These are phyloP conservation scores for Corvus cornix DNA, from an alignment of 2,113 vertebrate species.

Conservation along the genomic window DNA sequence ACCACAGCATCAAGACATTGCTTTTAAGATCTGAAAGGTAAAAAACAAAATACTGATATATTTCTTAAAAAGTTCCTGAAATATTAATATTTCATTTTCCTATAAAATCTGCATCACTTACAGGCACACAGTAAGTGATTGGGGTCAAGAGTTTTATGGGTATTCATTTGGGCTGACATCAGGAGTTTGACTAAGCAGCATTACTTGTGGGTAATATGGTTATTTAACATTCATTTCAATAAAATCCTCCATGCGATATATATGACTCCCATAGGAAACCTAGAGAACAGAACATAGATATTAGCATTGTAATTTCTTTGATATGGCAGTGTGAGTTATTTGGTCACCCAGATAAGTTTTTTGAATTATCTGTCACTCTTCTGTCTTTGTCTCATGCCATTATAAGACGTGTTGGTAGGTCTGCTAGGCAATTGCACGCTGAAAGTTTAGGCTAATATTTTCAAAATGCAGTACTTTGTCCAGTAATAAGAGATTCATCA, in stretches of 20 bases:
- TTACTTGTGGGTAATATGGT: background rate
- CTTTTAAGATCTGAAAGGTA: background rate
- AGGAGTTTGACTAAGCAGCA: background rate
- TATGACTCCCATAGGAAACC: background rate
- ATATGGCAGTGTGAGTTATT: background rate
- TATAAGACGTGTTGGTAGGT: background rate
- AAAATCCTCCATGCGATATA: background rate
- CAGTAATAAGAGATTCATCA: background rate
- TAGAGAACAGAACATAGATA: background rate
- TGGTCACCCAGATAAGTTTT: background rate
- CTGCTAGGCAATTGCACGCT: background rate
- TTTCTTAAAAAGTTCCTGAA: background rate
- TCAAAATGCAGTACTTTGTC: background rate
- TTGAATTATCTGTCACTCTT: background rate
- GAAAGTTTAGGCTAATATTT: background rate
- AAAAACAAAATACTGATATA: background rate
- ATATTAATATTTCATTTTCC: background rate
- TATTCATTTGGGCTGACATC: background rate
- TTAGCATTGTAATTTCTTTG: background rate
- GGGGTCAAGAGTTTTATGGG: background rate
- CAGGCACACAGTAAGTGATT: background rate
- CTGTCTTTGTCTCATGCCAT: background rate
- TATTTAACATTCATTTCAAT: background rate
- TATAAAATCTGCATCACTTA: background rate
- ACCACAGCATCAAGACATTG: background rate